Evolutionary conservation across 2,113 vertebrate genomes (phyloP), one percentile per base, ranked within the genome.

Genomic region (Salvelinus fontinalis): DNA sequence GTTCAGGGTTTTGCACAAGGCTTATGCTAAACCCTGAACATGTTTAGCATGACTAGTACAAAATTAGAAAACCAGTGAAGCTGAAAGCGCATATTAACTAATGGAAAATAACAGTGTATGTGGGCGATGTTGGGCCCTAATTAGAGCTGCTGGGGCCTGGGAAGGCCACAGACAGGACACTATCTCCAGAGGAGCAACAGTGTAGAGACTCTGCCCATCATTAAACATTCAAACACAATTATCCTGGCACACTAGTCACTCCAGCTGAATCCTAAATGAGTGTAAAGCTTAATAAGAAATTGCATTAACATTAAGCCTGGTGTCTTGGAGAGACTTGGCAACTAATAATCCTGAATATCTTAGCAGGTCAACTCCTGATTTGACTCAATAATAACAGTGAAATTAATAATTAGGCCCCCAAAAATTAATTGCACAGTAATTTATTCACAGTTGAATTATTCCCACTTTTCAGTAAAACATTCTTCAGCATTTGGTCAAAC

Each of bases 151-250:
- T 54, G 51, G 12, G 14, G 16, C 4, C 51, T 54, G 51, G 51
- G 51, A 54, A 44, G 39, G 27, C 29, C 16, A 14, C 39, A 44
- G 39, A 82, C 76, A 81, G 75, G 78, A 48, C 48, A 39, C 31
- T 64, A 70, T 84, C 83, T 83, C 79, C 48, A 31, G 73, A 79
- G 79, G 70, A 83, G 80, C 67, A 48, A 62, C 60, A 64, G 72
- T 67, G 24, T 51, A 74, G 18, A n/a, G 54, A 20, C 27, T 13
- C 26, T 20, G 60, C 70, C 76, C 77, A 79, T 73, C 79, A 79
- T 73, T 59, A 76, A 79, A 77, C 67, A 67, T 66, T 66, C 39
- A 70, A 62, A 68, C 57, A 69, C 51, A 65, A 62, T 79, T 70
- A 79, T 71, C 69, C 26, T 20, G 70, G 49, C 18, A 18, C 67